These are phyloP conservation scores for Serranus cabrilla DNA, from an alignment of 2,797 vertebrate species.

Conservation along the genomic window DNA sequence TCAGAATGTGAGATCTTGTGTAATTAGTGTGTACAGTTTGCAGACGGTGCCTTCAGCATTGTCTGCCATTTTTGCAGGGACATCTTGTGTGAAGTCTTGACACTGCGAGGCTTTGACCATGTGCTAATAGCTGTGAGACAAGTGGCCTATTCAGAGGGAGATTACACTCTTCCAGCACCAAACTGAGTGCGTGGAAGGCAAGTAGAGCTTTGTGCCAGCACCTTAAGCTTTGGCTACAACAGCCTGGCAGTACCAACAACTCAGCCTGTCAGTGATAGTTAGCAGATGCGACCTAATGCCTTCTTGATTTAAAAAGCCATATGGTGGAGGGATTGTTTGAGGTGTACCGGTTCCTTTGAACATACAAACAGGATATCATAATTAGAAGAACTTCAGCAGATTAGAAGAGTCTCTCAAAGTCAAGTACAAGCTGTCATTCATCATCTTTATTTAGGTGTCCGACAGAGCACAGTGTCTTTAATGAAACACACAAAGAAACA, in stretches of 20 bases:
- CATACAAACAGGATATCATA: background rate
- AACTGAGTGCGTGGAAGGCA: conserved; percentile 27
- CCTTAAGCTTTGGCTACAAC: conserved; percentile 49
- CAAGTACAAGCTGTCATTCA: background rate
- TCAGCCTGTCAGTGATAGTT: conserved; percentile 53
- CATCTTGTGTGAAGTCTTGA: conserved; percentile 21
- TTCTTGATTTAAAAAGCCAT: conserved; percentile 36
- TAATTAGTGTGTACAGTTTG: conserved; percentile 4
- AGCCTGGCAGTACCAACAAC: conserved; percentile 35
- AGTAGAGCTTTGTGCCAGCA: conserved; percentile 46
- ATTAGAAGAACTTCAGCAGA: background rate
- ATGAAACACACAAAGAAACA: background rate
- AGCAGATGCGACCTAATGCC: conserved; percentile 51
- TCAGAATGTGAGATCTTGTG: background rate
- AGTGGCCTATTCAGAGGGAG: conserved; percentile 64
- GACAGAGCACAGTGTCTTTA: background rate
- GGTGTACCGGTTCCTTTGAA: background rate
- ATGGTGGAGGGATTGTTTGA: conserved; percentile 9
- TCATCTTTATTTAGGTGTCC: conserved; percentile 1
- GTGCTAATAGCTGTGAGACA: conserved; percentile 57
- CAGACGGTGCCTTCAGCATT: background rate
- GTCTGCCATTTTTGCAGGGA: conserved; percentile 5
- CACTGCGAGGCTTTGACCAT: conserved; percentile 30
- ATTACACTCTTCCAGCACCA: conserved; percentile 59
- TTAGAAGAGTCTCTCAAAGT: background rate